Conservation (phyloP, 2,888 invertebrate species). For the Leptinotarsa peninsularis region DNA sequence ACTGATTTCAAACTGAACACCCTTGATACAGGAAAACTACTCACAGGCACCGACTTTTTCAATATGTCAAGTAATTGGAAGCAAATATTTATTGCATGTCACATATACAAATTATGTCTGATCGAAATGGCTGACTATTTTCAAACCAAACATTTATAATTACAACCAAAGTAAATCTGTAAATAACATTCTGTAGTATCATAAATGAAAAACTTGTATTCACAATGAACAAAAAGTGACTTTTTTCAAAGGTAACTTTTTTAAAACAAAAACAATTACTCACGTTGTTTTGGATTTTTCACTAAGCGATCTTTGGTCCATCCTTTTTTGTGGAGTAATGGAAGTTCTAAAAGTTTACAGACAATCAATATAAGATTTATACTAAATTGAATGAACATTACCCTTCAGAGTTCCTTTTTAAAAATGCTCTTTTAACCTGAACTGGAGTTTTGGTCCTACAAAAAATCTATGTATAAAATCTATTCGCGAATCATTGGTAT, state of each 20-base stretch:
- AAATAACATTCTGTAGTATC: not conserved
- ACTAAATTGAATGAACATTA: not conserved
- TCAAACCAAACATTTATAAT: not conserved
- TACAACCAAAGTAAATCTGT: not conserved
- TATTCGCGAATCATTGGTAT: not conserved
- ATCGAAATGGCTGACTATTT: not conserved
- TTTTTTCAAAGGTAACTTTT: too few relatives aligned
- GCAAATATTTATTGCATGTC: not conserved
- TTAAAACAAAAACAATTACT: conserved; percentile 23
- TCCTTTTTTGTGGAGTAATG: conserved; percentile 18
- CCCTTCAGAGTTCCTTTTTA: conserved; percentile 16
- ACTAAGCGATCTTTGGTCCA: not conserved
- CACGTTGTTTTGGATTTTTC: conserved; percentile 38
- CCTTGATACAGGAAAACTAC: too few relatives aligned
- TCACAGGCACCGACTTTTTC: too few relatives aligned
- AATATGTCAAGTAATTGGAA: not conserved
- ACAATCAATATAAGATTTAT: not conserved
- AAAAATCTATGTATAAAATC: not conserved
- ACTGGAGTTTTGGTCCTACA: conserved; percentile 23
- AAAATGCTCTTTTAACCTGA: not conserved
- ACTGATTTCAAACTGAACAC: too few relatives aligned
- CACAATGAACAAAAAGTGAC: not conserved
- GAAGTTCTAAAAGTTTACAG: not conserved
- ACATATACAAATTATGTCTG: not conserved
- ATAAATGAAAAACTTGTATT: not conserved